Evolutionary conservation across 2,888 invertebrate genomes (phyloP).

Genomic region (Clivina fossor): DNA sequence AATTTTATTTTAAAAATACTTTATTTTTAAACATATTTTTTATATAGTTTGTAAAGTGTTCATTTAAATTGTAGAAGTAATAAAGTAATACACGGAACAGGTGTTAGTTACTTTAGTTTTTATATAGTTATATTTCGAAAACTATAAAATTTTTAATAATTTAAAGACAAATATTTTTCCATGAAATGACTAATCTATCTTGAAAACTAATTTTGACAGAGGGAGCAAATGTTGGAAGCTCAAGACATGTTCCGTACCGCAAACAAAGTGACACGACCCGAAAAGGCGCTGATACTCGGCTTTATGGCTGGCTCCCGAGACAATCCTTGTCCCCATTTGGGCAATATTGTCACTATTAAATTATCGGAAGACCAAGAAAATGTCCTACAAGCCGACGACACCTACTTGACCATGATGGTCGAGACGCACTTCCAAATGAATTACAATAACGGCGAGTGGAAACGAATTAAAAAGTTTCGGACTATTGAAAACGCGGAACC

Average conservation of each 20-base stretch:
- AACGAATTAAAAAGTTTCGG: constrained; percentile 86
- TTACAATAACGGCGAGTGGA: constrained; percentile 97
- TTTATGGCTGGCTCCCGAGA: constrained; percentile 99
- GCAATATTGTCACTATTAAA: constrained; percentile 95
- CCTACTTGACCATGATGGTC: constrained; percentile 74
- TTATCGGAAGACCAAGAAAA: constrained; percentile 90
- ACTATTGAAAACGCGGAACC: constrained; percentile 61
- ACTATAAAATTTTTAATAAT: too few species aligned
- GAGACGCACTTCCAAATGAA: constrained; percentile 99
- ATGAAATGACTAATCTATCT: too few species aligned
- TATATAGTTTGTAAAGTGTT: too few species aligned
- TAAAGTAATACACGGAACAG: too few species aligned
- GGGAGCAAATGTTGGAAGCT: constrained; percentile 94
- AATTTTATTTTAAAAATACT: too few species aligned
- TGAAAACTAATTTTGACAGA: constrained; percentile 63
- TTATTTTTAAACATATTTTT: too few species aligned
- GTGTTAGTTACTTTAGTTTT: too few species aligned
- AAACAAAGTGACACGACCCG: constrained; percentile 92
- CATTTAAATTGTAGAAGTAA: too few species aligned
- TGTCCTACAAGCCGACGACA: constrained; percentile 82
- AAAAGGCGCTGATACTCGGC: constrained; percentile 95
- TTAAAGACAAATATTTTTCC: too few species aligned
- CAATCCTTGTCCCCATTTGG: constrained; percentile 96
- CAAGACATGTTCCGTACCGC: constrained; percentile 97
- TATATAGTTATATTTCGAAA: too few species aligned